phyloP scores from a whole-genome alignment of 2,888 invertebrate genomes.

The Tridacna crocea region DNA sequence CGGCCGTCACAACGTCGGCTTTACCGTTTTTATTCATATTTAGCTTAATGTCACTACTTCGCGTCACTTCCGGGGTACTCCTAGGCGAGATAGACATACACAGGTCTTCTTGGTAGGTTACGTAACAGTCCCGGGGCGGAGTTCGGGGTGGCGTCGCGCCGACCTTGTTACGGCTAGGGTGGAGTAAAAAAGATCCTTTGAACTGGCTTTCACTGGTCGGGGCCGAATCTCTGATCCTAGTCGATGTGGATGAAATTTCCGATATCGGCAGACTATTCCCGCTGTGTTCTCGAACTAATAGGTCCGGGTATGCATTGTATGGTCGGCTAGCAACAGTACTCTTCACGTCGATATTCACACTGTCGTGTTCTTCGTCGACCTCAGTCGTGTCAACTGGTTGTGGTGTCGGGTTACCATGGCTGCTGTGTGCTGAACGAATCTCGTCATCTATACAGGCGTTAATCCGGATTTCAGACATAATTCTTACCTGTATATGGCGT shows the following conservation, averaged over 20 bases:
- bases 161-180: background rate
- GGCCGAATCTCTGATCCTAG: background rate
- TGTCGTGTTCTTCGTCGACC: no score
- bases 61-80: conserved; percentile 8
- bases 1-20: conserved; percentile 1
- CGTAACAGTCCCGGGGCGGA: conserved; percentile 12
- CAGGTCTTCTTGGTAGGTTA: background rate
- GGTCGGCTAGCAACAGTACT: no score
- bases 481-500: background rate
- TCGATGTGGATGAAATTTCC: conserved; percentile 13
- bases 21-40: conserved; percentile 3
- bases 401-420: background rate
- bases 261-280: conserved; percentile 6
- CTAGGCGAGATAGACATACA: conserved; percentile 3
- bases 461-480: background rate
- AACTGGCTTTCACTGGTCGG: background rate
- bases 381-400: background rate
- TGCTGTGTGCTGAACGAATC: background rate
- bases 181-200: conserved; percentile 7
- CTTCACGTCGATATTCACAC: no score
- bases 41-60: conserved; percentile 9
- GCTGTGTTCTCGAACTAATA: conserved; percentile 5
- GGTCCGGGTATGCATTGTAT: background rate
- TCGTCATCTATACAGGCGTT: background rate
- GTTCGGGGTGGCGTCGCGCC: conserved; percentile 13